Evolutionary conservation across 2,797 vertebrate species (phyloP).

Genomic region (Diglossa cyanea): DNA sequence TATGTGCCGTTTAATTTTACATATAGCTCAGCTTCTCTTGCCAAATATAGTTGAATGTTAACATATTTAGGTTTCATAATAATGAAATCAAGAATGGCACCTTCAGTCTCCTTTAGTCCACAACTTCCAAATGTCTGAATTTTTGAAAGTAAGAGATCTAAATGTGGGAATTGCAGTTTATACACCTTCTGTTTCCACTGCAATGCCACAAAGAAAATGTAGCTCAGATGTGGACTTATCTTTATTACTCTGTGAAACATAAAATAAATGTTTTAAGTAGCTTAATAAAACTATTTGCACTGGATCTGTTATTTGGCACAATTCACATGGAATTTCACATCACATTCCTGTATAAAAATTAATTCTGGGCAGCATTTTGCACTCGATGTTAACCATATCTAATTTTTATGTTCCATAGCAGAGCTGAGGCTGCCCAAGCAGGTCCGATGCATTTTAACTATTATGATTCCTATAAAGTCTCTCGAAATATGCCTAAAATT

Average conservation of each 20-base stretch:
- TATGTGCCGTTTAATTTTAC: not conserved
- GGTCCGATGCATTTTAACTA: not conserved
- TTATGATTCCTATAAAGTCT: not conserved
- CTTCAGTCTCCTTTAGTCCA: not conserved
- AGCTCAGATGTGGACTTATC: not conserved
- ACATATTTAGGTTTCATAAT: not conserved
- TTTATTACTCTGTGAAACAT: not conserved
- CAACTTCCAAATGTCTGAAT: not conserved
- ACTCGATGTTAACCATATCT: not conserved
- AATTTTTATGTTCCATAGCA: not conserved
- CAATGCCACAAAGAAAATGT: not conserved
- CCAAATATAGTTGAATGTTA: not conserved
- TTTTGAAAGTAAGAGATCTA: not conserved
- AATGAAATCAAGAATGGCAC: not conserved
- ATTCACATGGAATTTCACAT: not conserved
- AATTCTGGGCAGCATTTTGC: not conserved
- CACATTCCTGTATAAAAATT: not conserved
- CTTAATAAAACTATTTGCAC: not conserved
- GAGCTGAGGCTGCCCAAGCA: not conserved
- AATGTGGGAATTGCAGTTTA: not conserved
- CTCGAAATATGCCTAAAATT: conserved; percentile 29
- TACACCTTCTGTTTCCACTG: not conserved
- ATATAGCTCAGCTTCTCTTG: not conserved
- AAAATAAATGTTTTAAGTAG: not conserved
- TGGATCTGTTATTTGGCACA: not conserved